Evolutionary conservation across 2,888 invertebrate genomes (phyloP).

Genomic region (Drosophila mimetica): DNA sequence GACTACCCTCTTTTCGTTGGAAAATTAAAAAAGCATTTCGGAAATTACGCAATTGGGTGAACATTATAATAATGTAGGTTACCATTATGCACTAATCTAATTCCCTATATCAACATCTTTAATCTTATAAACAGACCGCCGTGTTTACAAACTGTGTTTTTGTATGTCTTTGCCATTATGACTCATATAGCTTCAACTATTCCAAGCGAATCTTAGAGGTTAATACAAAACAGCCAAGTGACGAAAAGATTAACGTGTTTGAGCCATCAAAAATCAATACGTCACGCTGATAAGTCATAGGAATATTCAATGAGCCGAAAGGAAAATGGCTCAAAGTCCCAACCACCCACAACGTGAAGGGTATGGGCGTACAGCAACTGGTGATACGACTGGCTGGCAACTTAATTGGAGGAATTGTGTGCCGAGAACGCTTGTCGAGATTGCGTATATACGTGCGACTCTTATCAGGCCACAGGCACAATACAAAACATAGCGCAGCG

Average conservation of each 20-base stretch:
- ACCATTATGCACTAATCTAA: not conserved
- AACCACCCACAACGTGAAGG: slow-evolving; percentile 33
- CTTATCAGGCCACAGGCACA: slow-evolving; percentile 32
- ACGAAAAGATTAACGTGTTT: slow-evolving; percentile 12
- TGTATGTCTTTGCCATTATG: slow-evolving; percentile 2
- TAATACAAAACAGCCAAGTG: slow-evolving; percentile 4
- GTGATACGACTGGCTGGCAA: slow-evolving; percentile 33
- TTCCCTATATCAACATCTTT: not conserved
- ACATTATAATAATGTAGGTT: not conserved
- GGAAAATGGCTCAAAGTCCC: slow-evolving; percentile 24
- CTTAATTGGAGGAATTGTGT: slow-evolving; percentile 41
- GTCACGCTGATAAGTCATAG: slow-evolving; percentile 39
- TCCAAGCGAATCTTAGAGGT: not conserved
- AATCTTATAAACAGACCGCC: not conserved
- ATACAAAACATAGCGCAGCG: slow-evolving; percentile 1
- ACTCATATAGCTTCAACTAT: slow-evolving; percentile 1
- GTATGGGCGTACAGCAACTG: slow-evolving; percentile 31
- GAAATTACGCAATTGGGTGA: not conserved
- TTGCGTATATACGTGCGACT: slow-evolving; percentile 32
- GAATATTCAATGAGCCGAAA: slow-evolving; percentile 18
- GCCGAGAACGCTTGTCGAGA: slow-evolving; percentile 40
- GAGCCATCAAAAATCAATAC: slow-evolving; percentile 29
- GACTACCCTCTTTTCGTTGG: slow-evolving; percentile 11
- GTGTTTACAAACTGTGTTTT: not conserved
- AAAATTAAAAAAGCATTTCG: not conserved